Evolutionary conservation across 2,113 vertebrate genomes (phyloP), one percentile per base, ranked within the genome.

Genomic region (Entomyzon cyanotis): DNA sequence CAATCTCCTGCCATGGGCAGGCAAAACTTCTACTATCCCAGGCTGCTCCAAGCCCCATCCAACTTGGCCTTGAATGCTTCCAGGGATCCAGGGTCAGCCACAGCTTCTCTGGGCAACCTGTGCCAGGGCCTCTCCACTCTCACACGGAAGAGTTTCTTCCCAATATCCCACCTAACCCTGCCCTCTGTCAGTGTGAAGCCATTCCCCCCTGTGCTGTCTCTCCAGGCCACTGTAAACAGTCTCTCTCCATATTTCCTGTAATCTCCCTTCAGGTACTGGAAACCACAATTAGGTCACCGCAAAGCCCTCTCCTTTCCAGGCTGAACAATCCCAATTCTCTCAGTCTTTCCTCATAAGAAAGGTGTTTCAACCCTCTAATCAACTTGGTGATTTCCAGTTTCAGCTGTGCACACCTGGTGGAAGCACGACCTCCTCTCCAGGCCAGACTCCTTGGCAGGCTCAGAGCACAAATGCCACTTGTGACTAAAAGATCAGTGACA

Each of bases 401-500:
- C 37, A 49, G 41, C 41, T 10, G 16, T 6, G 33, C 20, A 4
- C 5, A 47, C 23, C 16, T 33, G 52, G 31, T 17, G 16, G 37
- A 31, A 10, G 22, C 44, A 24, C 1, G 0, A 15, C 55, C 28
- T 42, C 42, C 24, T 5, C 2, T 35, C 21, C 64, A 58, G 47
- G 9, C 44, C 1, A 0, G 33, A 60, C 39, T 39, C 56, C 55
- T 39, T 8, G 42, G 50, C 55, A 81, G 42, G 33, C 75, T 83
- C 49, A 17, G 24, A 87, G 53, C 70, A 75, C 62, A 67, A 85
- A 87, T 24, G 28, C 22, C 81, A 60, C 8, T 10, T 64, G 10
- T n/a, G 53, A 68, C 76, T 64, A 68, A 82, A 84, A 91, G 93
- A 76, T 56, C 84, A 87, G 65, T 94, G 92, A 87, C 78, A 82